phyloP scores from a whole-genome alignment of 2,888 invertebrate species.

The Tanytarsus gracilentus region DNA sequence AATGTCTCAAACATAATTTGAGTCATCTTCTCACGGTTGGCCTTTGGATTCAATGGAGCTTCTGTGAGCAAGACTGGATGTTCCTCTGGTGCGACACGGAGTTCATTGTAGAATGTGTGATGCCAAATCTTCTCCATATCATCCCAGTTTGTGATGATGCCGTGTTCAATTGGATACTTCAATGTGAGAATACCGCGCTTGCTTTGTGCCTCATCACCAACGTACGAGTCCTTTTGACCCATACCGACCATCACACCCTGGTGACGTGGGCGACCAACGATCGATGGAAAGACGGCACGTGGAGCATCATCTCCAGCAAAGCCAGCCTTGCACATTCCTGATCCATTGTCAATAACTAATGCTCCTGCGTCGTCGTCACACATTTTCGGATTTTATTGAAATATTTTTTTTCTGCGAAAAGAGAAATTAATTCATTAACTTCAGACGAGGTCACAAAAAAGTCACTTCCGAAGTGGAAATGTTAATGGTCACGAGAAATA shows the following conservation, averaged over 20 bases:
- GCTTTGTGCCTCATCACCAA: constrained; percentile 93
- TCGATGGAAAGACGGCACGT: constrained; percentile 81
- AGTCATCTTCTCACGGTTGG: constrained; percentile 85
- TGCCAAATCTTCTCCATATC: constrained; percentile 99
- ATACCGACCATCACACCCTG: constrained; percentile 95
- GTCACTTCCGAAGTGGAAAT: no score
- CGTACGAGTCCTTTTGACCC: constrained; percentile 96
- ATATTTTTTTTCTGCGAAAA: not conserved
- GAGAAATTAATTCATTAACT: not conserved
- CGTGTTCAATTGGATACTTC: constrained; percentile 95
- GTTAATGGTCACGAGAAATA: constrained; percentile 13
- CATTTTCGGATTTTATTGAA: constrained; percentile 43
- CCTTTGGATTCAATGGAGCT: constrained; percentile 81
- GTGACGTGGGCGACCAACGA: constrained; percentile 87
- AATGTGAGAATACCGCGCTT: constrained; percentile 92
- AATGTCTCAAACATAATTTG: constrained; percentile 91
- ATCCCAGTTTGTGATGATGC: constrained; percentile 97
- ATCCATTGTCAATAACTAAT: constrained; percentile 84
- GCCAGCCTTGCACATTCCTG: constrained; percentile 89
- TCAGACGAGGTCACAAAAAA: no score
- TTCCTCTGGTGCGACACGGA: constrained; percentile 90
- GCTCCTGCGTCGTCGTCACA: constrained; percentile 79
- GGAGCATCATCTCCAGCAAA: constrained; percentile 87
- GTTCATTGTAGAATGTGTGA: constrained; percentile 97
- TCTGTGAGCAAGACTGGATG: constrained; percentile 82